These are phyloP conservation scores for Arion vulgaris DNA, from an alignment of 1,140 invertebrate species.

Conservation along the genomic window DNA sequence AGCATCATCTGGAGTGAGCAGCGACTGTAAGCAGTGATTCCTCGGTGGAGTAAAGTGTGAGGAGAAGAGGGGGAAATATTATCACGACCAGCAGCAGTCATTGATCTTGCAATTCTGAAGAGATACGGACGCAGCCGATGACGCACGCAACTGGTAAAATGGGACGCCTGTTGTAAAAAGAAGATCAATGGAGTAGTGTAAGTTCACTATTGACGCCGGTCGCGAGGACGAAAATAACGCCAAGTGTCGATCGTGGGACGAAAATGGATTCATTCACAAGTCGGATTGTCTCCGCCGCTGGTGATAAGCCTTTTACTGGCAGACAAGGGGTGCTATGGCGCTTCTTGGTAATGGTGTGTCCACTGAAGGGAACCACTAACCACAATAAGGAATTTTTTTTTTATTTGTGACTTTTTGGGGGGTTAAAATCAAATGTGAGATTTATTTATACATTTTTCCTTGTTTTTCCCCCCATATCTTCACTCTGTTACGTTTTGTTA, in stretches of 20 bases:
- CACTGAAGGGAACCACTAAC: neutral
- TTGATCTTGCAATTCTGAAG: conserved; percentile 22
- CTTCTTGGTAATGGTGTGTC: neutral
- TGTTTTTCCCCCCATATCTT: no score
- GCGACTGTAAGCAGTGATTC: no score
- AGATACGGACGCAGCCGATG: conserved; percentile 17
- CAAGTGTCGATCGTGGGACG: neutral
- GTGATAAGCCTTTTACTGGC: no score
- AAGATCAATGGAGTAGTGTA: conserved; percentile 28
- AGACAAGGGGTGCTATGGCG: neutral
- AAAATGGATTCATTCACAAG: conserved; percentile 33
- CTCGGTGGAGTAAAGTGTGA: no score
- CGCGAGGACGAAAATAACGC: conserved; percentile 19
- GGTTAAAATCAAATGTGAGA: no score
- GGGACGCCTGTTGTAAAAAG: conserved; percentile 14
- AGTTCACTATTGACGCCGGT: conserved; percentile 25
- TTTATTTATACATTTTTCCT: no score
- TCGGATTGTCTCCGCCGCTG: neutral
- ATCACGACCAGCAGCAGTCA: neutral
- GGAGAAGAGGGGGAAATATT: neutral
- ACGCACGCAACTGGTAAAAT: conserved; percentile 16
- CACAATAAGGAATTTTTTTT: no score
- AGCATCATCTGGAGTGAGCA: no score
- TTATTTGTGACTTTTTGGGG: no score
- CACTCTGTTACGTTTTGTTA: no score